Evolutionary conservation across 2,888 invertebrate species (phyloP).

Genomic region (Phortica okadai): DNA sequence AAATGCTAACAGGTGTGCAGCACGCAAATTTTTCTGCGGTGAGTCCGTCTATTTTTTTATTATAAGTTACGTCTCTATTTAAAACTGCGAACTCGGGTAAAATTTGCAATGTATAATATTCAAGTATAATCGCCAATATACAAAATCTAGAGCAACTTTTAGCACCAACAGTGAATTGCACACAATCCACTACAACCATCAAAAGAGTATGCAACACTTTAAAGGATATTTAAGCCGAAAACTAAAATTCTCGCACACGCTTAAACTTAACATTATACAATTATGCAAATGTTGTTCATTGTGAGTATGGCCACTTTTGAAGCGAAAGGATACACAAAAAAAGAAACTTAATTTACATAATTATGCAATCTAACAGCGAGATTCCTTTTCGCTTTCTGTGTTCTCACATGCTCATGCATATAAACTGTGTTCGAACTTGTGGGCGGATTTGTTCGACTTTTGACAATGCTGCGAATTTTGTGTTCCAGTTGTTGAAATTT

Average conservation of each 20-base stretch:
- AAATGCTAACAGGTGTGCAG: slow-evolving; percentile 32
- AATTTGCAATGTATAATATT: not conserved
- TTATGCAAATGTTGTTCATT: slow-evolving; percentile 68
- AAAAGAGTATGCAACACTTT: slow-evolving; percentile 38
- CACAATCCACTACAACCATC: not conserved
- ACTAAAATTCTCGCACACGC: slow-evolving; percentile 62
- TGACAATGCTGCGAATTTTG: not conserved
- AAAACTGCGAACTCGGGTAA: too few relatives aligned
- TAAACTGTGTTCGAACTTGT: not conserved
- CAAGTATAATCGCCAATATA: not conserved
- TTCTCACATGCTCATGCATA: slow-evolving; percentile 18
- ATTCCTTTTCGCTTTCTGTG: slow-evolving; percentile 30
- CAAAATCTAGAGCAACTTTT: not conserved
- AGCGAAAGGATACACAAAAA: slow-evolving; percentile 40
- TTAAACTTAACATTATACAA: slow-evolving; percentile 52
- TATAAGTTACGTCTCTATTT: too few relatives aligned
- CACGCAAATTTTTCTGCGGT: too few relatives aligned
- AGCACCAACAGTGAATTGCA: not conserved
- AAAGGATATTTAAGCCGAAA: slow-evolving; percentile 45
- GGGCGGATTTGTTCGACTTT: slow-evolving; percentile 2
- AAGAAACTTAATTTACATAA: slow-evolving; percentile 62
- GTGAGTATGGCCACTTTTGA: slow-evolving; percentile 57
- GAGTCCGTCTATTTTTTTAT: too few relatives aligned
- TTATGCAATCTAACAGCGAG: slow-evolving; percentile 66
- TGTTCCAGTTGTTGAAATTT: slow-evolving; percentile 45